These are phyloP conservation scores for Xenopus borealis DNA, from an alignment of 2,113 vertebrate genomes.

Conservation along the genomic window DNA sequence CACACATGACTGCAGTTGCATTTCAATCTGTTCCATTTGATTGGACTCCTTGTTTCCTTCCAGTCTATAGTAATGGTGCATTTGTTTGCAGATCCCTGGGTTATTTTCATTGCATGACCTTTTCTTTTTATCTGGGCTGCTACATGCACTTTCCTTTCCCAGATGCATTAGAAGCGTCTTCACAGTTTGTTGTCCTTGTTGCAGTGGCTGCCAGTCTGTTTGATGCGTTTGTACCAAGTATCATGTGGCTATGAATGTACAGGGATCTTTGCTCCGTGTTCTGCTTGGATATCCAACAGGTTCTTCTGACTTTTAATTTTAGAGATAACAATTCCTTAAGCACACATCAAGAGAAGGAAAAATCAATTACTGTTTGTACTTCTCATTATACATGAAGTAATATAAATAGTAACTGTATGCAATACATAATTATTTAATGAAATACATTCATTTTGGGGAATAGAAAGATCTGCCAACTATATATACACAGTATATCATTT, in stretches of 20 bases:
- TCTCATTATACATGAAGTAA: no score
- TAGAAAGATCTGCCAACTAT: no score
- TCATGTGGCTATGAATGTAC: constrained; percentile 44
- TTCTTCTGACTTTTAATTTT: constrained; percentile 31
- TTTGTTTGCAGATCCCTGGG: constrained; percentile 53
- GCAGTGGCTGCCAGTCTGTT: constrained; percentile 36
- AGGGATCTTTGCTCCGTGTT: constrained; percentile 43
- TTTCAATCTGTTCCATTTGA: constrained; percentile 54
- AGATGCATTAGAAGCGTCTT: constrained; percentile 45
- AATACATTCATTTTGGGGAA: no score
- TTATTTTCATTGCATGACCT: constrained; percentile 64
- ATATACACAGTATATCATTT: no score
- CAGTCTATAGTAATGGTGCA: constrained; percentile 51
- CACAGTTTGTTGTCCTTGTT: neutral
- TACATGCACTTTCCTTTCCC: constrained; percentile 43
- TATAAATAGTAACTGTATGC: no score
- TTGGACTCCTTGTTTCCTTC: constrained; percentile 54
- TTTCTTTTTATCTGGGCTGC: constrained; percentile 51
- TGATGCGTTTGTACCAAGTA: constrained; percentile 46
- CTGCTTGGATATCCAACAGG: constrained; percentile 31
- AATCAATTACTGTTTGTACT: no score
- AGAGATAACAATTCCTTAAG: no score
- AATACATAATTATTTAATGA: no score
- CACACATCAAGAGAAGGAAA: no score
- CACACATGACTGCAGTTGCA: constrained; percentile 49